phyloP scores from a whole-genome alignment of 2,797 vertebrate genomes.

The Aldrovandia affinis region DNA sequence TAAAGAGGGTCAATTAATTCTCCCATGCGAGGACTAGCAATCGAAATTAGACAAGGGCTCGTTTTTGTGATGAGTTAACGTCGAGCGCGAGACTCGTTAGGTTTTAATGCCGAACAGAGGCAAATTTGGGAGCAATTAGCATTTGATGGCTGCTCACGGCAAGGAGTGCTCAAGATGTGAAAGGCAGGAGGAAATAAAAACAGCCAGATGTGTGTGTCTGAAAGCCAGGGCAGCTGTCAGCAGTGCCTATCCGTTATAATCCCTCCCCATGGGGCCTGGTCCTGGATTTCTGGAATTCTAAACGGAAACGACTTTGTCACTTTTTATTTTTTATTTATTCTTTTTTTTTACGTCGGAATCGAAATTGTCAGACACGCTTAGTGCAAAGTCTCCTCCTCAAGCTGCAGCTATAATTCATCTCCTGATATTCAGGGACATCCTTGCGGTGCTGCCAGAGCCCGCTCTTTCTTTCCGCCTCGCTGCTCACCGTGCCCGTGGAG shows the following conservation, averaged over 20 bases:
- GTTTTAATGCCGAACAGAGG: conserved; percentile 2
- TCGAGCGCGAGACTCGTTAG: neutral
- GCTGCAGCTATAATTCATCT: conserved; percentile 30
- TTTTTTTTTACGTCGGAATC: conserved; percentile 24
- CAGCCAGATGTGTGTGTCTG: conserved; percentile 6
- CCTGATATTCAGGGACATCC: conserved; percentile 11
- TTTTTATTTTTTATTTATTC: too few species aligned
- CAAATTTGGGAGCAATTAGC: conserved; percentile 1
- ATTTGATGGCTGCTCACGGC: conserved; percentile 13
- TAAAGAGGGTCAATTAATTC: neutral
- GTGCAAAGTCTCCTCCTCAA: conserved; percentile 9
- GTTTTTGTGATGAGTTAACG: conserved; percentile 2
- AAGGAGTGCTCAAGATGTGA: neutral
- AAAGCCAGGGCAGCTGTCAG: neutral
- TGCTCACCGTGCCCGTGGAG: neutral
- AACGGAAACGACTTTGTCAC: conserved; percentile 35
- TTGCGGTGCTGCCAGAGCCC: neutral
- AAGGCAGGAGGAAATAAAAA: neutral
- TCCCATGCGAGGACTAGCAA: neutral
- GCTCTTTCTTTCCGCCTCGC: neutral
- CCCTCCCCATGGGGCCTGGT: neutral
- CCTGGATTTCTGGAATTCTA: conserved; percentile 35
- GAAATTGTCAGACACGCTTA: conserved; percentile 52
- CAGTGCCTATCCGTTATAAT: neutral
- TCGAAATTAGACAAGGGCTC: neutral